A percentile compares a stretch with the other conserved stretches of the same genome.
These are phyloP conservation scores for Hirundo rustica DNA, from an alignment of 2,797 vertebrate species.

Conservation along the genomic window DNA sequence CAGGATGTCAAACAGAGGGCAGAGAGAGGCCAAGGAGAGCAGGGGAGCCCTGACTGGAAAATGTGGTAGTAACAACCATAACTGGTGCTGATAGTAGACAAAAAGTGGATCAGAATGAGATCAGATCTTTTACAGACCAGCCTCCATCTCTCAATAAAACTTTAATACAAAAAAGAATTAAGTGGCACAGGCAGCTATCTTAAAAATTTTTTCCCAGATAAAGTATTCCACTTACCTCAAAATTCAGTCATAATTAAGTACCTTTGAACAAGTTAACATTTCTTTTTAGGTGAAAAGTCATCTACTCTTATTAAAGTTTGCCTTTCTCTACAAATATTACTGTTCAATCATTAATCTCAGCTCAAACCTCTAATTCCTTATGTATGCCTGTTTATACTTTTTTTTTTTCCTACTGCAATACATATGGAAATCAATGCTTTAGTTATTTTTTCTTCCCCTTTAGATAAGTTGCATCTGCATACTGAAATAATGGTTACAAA, in stretches of 20 bases:
- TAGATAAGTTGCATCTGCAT: background rate
- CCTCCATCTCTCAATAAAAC: background rate
- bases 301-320: background rate
- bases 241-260: background rate
- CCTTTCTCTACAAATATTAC: background rate
- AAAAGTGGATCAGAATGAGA: background rate
- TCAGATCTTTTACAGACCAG: background rate
- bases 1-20: background rate
- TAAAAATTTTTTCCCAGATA: background rate
- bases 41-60: background rate
- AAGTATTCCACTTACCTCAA: background rate
- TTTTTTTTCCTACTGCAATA: background rate
- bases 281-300: background rate
- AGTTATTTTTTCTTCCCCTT: background rate
- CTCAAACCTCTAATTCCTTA: background rate
- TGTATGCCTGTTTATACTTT: accelerated
- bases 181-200: background rate
- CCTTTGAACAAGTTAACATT: background rate
- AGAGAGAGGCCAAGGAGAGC: background rate
- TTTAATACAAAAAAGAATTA: background rate
- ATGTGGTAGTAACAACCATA: background rate
- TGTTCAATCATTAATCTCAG: background rate
- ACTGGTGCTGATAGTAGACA: background rate
- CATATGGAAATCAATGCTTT: background rate
- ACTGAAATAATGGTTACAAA: background rate